Conservation (phyloP, 2,797 vertebrate genomes). For the Anabacerthia variegaticeps region DNA sequence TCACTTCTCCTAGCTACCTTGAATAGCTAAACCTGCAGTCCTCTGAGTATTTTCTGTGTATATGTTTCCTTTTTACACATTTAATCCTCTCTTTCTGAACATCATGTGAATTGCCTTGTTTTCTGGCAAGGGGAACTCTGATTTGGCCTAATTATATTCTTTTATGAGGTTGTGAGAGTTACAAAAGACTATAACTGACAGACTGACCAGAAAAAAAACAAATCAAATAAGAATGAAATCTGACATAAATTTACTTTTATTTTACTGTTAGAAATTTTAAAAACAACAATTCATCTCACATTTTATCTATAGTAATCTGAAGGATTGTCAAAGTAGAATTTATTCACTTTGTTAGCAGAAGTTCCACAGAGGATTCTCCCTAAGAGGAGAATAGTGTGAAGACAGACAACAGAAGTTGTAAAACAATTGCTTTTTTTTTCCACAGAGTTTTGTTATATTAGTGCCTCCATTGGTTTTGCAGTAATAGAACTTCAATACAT, state of each 20-base stretch:
- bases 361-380: background rate
- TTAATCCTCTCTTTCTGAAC: conserved; percentile 38
- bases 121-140: conserved; percentile 40
- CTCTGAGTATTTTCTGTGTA: background rate
- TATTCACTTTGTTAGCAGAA: background rate
- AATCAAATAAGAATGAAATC: conserved; percentile 22
- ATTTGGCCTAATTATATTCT: conserved; percentile 30
- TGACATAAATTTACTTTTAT: conserved; percentile 25
- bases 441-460: background rate
- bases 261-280: conserved; percentile 30
- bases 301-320: conserved; percentile 36
- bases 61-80: background rate
- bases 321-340: background rate
- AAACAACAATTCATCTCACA: background rate
- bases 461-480: background rate
- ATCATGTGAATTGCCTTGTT: conserved; percentile 34
- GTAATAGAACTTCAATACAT: background rate
- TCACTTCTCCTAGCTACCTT: background rate
- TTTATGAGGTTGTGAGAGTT: conserved; percentile 9
- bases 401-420: background rate
- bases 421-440: background rate
- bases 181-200: conserved; percentile 27
- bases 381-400: background rate
- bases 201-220: conserved; percentile 12
- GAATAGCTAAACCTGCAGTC: conserved; percentile 32